phyloP scores from a whole-genome alignment of 2,888 invertebrate genomes.

The Lymantria monacha region DNA sequence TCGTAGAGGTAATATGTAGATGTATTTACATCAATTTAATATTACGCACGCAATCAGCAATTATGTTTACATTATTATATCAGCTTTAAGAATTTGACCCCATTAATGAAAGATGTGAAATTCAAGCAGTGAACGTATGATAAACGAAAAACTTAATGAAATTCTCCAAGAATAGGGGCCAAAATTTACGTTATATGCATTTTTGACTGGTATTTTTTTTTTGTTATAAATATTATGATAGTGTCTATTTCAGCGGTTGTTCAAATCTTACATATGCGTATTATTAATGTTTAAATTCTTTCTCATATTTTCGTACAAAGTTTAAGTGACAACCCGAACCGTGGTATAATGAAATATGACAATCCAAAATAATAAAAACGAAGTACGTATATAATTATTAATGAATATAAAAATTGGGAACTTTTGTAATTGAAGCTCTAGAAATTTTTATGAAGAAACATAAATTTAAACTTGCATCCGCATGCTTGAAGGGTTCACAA shows the following conservation, averaged over 20 bases:
- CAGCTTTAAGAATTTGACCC: slow-evolving; percentile 3
- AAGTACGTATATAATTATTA: too few species aligned
- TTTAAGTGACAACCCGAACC: too few species aligned
- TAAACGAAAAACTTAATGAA: neutral
- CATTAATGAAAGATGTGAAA: neutral
- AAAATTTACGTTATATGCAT: slow-evolving; percentile 23
- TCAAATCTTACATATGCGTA: too few species aligned
- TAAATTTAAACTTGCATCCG: too few species aligned
- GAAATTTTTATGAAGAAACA: too few species aligned
- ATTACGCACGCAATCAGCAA: slow-evolving; percentile 3
- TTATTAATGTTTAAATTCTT: too few species aligned
- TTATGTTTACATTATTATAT: neutral
- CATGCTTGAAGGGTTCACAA: too few species aligned
- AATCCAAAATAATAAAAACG: too few species aligned
- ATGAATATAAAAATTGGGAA: too few species aligned
- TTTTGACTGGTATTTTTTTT: neutral
- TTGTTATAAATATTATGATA: neutral
- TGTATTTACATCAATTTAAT: slow-evolving; percentile 8
- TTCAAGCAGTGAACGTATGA: neutral
- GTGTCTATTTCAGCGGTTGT: neutral
- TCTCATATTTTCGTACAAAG: too few species aligned
- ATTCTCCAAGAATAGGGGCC: slow-evolving; percentile 31
- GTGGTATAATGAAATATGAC: too few species aligned
- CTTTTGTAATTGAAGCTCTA: too few species aligned
- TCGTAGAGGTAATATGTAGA: slow-evolving; percentile 12